Conservation (phyloP, 2,113 vertebrate genomes). For the Ochotona princeps region DNA sequence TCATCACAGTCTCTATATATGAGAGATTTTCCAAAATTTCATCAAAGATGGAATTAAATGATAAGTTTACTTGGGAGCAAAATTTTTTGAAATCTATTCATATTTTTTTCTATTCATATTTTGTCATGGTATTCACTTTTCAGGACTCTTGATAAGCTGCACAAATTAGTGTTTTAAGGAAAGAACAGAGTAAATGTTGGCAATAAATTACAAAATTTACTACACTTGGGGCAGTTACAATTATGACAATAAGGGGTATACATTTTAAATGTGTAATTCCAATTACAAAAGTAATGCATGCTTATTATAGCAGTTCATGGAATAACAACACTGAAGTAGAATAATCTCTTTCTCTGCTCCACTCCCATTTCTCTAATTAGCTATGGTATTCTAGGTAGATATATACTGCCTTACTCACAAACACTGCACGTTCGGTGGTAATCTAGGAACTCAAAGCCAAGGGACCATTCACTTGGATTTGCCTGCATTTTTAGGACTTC, state of each 20-base stretch:
- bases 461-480: not conserved
- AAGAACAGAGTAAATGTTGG: not conserved
- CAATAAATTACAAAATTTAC: not conserved
- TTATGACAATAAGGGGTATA: not conserved
- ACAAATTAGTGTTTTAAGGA: not conserved
- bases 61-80: too few relatives aligned
- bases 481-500: not conserved
- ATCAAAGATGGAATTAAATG: too few relatives aligned
- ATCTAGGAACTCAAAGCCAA: not conserved
- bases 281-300: not conserved
- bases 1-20: not conserved
- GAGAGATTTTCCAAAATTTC: too few relatives aligned
- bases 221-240: not conserved
- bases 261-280: not conserved
- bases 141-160: not conserved
- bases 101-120: too few relatives aligned
- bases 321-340: not conserved
- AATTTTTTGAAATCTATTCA: too few relatives aligned
- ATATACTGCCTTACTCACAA: not conserved
- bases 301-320: not conserved
- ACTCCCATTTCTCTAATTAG: not conserved
- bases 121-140: too few relatives aligned
- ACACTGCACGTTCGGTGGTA: not conserved
- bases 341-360: not conserved
- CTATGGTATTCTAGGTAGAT: not conserved